Evolutionary conservation across 2,888 invertebrate species (phyloP).

Genomic region (Eupithecia dodoneata): DNA sequence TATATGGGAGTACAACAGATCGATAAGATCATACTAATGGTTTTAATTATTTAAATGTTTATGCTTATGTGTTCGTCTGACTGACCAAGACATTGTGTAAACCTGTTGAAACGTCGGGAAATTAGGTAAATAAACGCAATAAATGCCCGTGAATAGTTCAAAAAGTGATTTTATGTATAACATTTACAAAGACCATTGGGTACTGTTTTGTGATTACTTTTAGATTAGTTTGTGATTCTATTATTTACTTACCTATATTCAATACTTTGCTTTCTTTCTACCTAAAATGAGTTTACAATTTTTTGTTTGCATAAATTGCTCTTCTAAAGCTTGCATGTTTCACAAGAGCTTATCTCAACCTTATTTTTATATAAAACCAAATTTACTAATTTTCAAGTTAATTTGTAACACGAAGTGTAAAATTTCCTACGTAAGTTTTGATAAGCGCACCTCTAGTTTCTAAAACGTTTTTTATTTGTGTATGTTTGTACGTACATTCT

Average conservation of each 20-base stretch:
- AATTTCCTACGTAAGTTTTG: no score
- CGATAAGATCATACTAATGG: slow-evolving; percentile 21
- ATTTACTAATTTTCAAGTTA: no score
- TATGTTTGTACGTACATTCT: no score
- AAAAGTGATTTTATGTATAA: no score
- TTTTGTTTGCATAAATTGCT: neutral
- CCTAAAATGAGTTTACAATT: neutral
- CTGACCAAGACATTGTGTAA: neutral
- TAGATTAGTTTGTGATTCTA: neutral
- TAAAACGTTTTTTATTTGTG: no score
- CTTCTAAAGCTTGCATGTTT: no score
- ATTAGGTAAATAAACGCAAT: neutral
- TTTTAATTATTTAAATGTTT: slow-evolving; percentile 25
- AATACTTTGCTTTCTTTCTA: neutral
- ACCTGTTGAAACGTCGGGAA: neutral
- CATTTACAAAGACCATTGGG: neutral
- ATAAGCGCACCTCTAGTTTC: no score
- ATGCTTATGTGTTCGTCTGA: neutral
- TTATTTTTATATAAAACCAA: no score
- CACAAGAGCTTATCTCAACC: no score
- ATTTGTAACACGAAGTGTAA: no score
- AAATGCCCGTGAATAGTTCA: neutral
- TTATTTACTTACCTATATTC: neutral
- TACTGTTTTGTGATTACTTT: neutral
- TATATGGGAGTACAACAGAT: neutral